Percentiles rank a stretch among this genome's conserved stretches.
Conservation (phyloP, 23 tunicate genomes). For the Styela plicata region DNA sequence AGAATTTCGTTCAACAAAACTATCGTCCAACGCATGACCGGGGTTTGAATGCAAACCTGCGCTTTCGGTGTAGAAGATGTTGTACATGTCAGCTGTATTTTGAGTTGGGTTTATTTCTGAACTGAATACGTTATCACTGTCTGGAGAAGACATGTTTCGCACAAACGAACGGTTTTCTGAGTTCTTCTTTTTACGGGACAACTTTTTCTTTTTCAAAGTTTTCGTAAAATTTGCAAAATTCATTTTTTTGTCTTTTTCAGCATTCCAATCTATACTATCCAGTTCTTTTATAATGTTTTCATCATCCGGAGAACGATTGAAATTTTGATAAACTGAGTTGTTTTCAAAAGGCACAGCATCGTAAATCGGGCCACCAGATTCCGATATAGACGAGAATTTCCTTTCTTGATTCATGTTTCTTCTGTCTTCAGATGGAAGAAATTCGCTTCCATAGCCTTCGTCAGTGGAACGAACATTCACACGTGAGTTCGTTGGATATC, state of each 20-base stretch:
- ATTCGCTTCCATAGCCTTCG: background rate
- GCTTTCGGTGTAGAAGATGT: background rate
- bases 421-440: background rate
- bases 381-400: background rate
- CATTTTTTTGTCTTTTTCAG: background rate
- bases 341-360: background rate
- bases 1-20: background rate
- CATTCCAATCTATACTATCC: background rate
- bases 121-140: conserved; percentile 1
- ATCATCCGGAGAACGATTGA: background rate
- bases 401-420: background rate
- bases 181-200: background rate
- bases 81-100: too few species aligned
- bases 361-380: background rate
- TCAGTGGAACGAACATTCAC: background rate
- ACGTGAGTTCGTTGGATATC: background rate
- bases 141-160: background rate
- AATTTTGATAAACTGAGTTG: background rate
- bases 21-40: conserved; percentile 5
- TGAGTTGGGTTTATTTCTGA: background rate
- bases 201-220: background rate
- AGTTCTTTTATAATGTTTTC: conserved; percentile 1
- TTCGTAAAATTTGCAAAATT: background rate
- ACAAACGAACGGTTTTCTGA: background rate
- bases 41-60: background rate